Conservation (phyloP, 2,888 invertebrate species). For the Thysanoteuthis rhombus region DNA sequence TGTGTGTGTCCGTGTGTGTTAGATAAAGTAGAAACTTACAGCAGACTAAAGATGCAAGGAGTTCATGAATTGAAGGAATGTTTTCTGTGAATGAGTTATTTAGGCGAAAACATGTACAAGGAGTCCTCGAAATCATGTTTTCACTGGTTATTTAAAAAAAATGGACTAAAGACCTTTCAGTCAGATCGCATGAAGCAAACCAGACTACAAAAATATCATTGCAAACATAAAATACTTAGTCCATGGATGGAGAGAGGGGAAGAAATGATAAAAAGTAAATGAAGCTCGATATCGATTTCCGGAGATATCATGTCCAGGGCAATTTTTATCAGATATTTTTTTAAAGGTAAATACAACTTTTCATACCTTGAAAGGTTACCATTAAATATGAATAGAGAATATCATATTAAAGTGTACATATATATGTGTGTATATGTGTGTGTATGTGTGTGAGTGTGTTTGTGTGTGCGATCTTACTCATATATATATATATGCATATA, state of each 20-base stretch:
- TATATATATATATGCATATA: too few relatives aligned
- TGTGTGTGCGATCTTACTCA: too few relatives aligned
- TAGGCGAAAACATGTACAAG: background rate
- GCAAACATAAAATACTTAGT: background rate
- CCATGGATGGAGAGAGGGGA: too few relatives aligned
- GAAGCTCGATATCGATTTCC: too few relatives aligned
- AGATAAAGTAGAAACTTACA: too few relatives aligned
- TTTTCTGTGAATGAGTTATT: too few relatives aligned
- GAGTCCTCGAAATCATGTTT: background rate
- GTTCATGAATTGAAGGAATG: too few relatives aligned
- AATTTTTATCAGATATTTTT: background rate
- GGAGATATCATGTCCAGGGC: background rate
- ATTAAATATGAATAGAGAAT: background rate
- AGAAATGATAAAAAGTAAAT: too few relatives aligned
- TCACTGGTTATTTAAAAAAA: background rate
- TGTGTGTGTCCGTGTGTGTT: too few relatives aligned
- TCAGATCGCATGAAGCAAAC: background rate
- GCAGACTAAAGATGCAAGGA: too few relatives aligned
- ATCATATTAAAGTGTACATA: background rate
- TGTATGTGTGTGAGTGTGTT: too few relatives aligned
- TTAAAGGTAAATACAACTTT: background rate
- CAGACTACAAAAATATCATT: background rate
- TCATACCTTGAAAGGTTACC: background rate
- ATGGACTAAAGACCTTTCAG: background rate
- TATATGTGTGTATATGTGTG: too few relatives aligned